These are phyloP conservation scores for Trochalopteron elliotii DNA, from an alignment of 2,113 vertebrate genomes.

Conservation along the genomic window DNA sequence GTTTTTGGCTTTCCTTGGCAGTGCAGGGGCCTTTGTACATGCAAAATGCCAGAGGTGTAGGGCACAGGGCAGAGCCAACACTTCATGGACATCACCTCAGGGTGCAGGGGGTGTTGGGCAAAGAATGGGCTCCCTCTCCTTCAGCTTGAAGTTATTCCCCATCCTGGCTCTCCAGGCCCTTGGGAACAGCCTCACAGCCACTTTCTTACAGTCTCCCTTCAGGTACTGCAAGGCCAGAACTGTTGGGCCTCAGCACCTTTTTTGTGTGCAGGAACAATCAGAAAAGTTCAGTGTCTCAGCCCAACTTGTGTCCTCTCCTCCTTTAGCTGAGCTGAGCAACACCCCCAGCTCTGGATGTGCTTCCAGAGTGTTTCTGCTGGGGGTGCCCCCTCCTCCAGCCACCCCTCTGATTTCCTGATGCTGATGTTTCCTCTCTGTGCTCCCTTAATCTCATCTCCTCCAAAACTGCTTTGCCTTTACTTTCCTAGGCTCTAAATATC, in stretches of 20 bases:
- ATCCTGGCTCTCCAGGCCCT: background rate
- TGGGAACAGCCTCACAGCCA: background rate
- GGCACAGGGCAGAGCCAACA: accelerated
- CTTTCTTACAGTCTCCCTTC: background rate
- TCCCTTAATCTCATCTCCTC: background rate
- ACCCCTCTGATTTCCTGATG: background rate
- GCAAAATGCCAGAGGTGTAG: accelerated
- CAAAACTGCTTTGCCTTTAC: background rate
- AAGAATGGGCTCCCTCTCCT: no score
- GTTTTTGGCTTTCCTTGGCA: background rate
- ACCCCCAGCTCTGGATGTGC: background rate
- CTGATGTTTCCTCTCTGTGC: background rate
- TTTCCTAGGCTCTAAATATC: background rate
- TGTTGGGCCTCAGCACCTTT: accelerated
- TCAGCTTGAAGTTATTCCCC: background rate
- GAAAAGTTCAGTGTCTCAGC: accelerated
- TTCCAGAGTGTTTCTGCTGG: background rate
- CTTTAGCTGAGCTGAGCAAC: background rate
- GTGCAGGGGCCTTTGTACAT: accelerated
- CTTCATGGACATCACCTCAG: accelerated
- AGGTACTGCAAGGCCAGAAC: background rate
- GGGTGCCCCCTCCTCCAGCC: background rate
- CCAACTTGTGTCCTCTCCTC: accelerated
- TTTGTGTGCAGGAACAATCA: background rate
- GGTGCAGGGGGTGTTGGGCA: background rate